Evolutionary conservation across 2,797 vertebrate genomes (phyloP).

Genomic region (Leucoraja ocellata): DNA sequence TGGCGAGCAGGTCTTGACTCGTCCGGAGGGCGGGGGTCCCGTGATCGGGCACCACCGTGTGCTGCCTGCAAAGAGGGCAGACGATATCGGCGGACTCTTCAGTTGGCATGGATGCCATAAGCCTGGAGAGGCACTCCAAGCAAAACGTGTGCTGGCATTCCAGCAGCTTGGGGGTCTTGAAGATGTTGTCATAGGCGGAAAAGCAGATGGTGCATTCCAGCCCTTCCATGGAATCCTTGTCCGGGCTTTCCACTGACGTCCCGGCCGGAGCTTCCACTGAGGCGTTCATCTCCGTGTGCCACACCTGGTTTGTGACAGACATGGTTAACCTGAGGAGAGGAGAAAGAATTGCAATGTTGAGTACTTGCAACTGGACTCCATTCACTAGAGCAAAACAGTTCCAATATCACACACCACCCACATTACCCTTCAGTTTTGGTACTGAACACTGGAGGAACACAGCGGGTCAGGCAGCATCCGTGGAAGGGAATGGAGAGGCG

Average conservation of each 20-base stretch:
- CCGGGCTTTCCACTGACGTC: conserved; percentile 45
- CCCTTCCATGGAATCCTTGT: conserved; percentile 57
- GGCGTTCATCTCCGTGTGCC: conserved; percentile 53
- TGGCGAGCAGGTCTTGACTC: conserved; percentile 73
- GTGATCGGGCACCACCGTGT: conserved; percentile 65
- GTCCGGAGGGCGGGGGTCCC: conserved; percentile 75
- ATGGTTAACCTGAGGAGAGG: conserved; percentile 53
- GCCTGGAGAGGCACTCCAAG: conserved; percentile 85
- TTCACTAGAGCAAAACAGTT: too few relatives aligned
- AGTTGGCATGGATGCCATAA: conserved; percentile 63
- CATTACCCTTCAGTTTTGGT: neutral
- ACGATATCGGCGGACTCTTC: conserved; percentile 58
- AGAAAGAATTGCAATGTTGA: neutral
- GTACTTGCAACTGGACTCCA: too few relatives aligned
- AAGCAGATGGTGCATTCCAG: conserved; percentile 93
- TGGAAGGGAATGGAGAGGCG: too few relatives aligned
- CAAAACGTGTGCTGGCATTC: conserved; percentile 88
- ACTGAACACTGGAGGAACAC: neutral
- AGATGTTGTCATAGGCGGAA: conserved; percentile 84
- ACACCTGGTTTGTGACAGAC: conserved; percentile 56
- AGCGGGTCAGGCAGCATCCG: too few relatives aligned
- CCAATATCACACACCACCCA: neutral
- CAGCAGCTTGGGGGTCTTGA: conserved; percentile 86
- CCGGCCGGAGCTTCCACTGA: neutral
- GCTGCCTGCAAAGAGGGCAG: conserved; percentile 84